Percentiles rank a stretch among this genome's conserved stretches.
Evolutionary conservation across 1,140 invertebrate species (phyloP).

Genomic region (Lysiphlebus fabarum): DNA sequence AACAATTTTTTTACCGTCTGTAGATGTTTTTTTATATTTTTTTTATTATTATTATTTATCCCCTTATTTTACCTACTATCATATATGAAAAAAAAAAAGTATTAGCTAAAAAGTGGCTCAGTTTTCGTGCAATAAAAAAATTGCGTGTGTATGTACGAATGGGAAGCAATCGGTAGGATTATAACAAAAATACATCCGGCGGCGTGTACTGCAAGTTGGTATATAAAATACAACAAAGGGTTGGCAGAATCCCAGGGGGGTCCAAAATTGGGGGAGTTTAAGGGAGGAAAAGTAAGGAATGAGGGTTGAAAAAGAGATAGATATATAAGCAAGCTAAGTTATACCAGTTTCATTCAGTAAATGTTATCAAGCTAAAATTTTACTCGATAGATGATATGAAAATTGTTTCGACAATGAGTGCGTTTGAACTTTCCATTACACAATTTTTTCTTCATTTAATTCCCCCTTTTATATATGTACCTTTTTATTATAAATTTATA

Average conservation of each 20-base stretch:
- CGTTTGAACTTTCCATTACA: slow-evolving; percentile 23
- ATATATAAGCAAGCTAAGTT: no score
- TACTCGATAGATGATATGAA: slow-evolving; percentile 17
- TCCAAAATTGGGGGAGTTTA: background rate
- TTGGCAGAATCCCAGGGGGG: slow-evolving; percentile 6
- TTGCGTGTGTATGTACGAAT: background rate
- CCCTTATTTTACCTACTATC: no score
- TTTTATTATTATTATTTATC: no score
- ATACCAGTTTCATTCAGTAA: background rate
- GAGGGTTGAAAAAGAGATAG: no score
- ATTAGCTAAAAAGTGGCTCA: no score
- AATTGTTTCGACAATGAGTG: slow-evolving; percentile 22
- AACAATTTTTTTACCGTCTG: no score
- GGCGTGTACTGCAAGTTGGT: slow-evolving; percentile 5
- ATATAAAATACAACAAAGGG: slow-evolving; percentile 9
- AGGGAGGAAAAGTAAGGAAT: no score
- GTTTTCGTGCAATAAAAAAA: background rate
- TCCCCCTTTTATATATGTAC: background rate
- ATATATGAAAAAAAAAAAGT: no score
- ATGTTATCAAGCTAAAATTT: background rate
- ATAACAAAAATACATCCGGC: slow-evolving; percentile 15
- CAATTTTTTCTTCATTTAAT: slow-evolving; percentile 4
- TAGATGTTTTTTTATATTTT: no score
- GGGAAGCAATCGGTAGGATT: slow-evolving; percentile 12
- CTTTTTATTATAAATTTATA: background rate